Base-by-base conservation (phyloP, 2,113 vertebrate species). In the Sinocyclocheilus rhinocerous region DNA sequence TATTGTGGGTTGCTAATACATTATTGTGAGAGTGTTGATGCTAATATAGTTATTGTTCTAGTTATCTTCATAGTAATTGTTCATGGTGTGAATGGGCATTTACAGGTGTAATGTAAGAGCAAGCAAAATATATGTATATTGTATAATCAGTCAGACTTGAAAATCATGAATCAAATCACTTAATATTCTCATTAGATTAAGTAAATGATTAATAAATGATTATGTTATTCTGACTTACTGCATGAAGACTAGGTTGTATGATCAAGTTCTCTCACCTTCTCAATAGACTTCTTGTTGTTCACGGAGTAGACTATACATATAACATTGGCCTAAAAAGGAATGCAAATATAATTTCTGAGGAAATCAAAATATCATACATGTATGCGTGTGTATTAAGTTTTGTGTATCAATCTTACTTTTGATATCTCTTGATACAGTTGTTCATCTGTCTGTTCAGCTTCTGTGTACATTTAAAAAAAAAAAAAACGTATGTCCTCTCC, bases 261-360 rank as follows among this genome's bases (percentile, higher is more conserved):
- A 9, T 75, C 13, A 26, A 36, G 3, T 36, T 70, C 9, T 67
- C 93, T 90, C 94, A 98, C 98, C 96, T 99, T 99, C 90, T 99
- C 98, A 88, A 99, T 98, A 72, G 98, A 99, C 91, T 96, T 98
- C 93, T 96, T 98, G 93, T 97, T 98, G 94, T 98, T 99, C 92
- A 99, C 97, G 55, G 98, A 96, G 90, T 98, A 99, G n/a, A 99
- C 97, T 91, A 99, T 98, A 93, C 98, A 99, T 92, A 99, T 99
- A 85, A 99, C 98, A 93, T 99, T 99, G 75, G 98, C 98, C 98
- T 99, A 83, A 36, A 90, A 91, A 76, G 63, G 78, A 94, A 92
- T 80, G 92, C 81, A 93, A 52, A 65, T 33, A 36, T 24, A 3
- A 76, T 75, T 81, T 75, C 24, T 39, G 8, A 45, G 48, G 12